Evolutionary conservation across 2,888 invertebrate species (phyloP), one percentile per base, ranked within the genome.

Genomic region (Entomobrya multifasciata): DNA sequence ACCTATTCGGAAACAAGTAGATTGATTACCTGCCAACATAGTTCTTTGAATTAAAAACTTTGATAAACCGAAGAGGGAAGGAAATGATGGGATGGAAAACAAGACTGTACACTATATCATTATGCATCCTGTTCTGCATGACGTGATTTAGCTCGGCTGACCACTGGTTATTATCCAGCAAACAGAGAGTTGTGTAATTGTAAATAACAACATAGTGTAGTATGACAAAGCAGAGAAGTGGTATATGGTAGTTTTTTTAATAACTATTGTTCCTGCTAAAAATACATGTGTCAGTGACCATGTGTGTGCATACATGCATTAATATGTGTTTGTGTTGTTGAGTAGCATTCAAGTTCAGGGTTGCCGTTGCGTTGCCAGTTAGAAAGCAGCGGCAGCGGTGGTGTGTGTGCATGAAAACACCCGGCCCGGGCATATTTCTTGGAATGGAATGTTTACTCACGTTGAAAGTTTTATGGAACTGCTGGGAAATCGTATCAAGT

Each of bases 261-360:
- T 3, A 70, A 22, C 70, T 15, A 47, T 47, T 25, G 70, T 13
- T 22, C 47, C 44, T 15, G 22, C 22, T 13, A 22, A 22, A n/a
- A 70, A 13, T 70, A 15, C 47, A 70, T 70, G 65, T 70, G 70
- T 44, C 70, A 6, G 47, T 22, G 44, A 11, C 70, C 70, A 70
- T 70, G 70, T 70, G 70, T 70, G 41, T 17, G 41, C 17, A 41
- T 3, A 70, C n/a, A n/a, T n/a, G n/a, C n/a, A n/a, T n/a, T n/a
- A n/a, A n/a, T n/a, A n/a, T n/a, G n/a, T n/a, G n/a, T n/a, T n/a
- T n/a, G n/a, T n/a, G n/a, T n/a, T n/a, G n/a, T n/a, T n/a, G n/a
- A n/a, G n/a, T n/a, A n/a, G n/a, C n/a, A 72, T 70, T 81, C 81
- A 81, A 81, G 81, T 81, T 81, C 81, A 81, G 81, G 81, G 81